Conservation (phyloP, 2,888 invertebrate species). For the Lasius platythorax region DNA sequence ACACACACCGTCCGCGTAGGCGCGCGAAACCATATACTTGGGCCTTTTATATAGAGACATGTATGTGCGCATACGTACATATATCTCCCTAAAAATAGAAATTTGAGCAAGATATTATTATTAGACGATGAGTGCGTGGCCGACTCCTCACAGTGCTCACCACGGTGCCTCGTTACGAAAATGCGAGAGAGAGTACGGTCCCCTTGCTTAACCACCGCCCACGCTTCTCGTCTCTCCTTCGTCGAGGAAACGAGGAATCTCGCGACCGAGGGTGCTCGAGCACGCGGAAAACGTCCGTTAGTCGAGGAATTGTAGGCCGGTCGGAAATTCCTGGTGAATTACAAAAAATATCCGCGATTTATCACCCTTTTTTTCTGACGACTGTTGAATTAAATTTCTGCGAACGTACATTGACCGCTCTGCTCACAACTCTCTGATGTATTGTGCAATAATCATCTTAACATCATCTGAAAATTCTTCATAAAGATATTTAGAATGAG, state of each 20-base stretch:
- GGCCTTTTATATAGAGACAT: constrained; percentile 71
- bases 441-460: background rate
- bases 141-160: constrained; percentile 34
- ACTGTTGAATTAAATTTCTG: background rate
- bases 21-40: constrained; percentile 56
- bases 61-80: constrained; percentile 54
- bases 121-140: constrained; percentile 85
- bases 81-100: constrained; percentile 85
- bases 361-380: background rate
- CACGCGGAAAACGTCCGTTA: constrained; percentile 31
- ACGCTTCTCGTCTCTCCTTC: background rate
- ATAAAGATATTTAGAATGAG: background rate
- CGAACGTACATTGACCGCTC: background rate
- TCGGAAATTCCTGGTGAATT: background rate
- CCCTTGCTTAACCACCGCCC: background rate
- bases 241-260: constrained; percentile 35
- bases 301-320: background rate
- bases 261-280: constrained; percentile 20
- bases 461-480: background rate
- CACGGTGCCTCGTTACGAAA: constrained; percentile 35
- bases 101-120: constrained; percentile 87
- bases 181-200: constrained; percentile 41
- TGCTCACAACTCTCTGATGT: background rate
- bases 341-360: background rate
- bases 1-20: constrained; percentile 19